Base-by-base conservation (phyloP, 2,113 vertebrate species). In the Sinosuthora webbiana region DNA sequence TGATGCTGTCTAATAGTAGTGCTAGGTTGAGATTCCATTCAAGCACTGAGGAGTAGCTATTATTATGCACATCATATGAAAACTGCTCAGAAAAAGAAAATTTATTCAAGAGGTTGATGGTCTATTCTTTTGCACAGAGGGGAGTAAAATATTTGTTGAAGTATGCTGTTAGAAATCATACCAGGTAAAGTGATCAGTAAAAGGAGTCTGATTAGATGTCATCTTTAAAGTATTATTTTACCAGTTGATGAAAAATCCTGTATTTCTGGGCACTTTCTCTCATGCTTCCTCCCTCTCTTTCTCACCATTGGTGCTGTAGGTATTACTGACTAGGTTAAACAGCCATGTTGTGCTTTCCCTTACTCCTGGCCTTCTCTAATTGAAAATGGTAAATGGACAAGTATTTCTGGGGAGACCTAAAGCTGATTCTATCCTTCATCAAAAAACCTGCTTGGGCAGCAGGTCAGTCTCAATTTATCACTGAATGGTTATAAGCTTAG, bases 391-490 rank as follows among this genome's bases (percentile, higher is more conserved):
- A 92, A 95, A 94, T 95, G 94, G 75, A 90, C 94, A 96, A 91
- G 92, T 93, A 93, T 96, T 97, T 97, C 89, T 89, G 68, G 62
- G 83, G 89, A 96, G 76, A 83, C 85, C 68, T 90, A 89, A 87
- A 97, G 55, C 89, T 93, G 89, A 90, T 94, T 78, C 92, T 97
- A 22, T 92, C 82, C 94, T 96, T 98, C 87, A 97, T 97, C 90
- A 88, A 64, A 94, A 98, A 97, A 94, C 73, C 92, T 97, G 73
- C 96, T 96, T 97, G 94, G 80, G 83, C 69, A 97, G 89, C 94
- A 96, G 90, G 87, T 96, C 89, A 84, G 95, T 97, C 93, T 96
- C 86, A 93, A 75, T 97, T 97, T 97, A 95, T 98, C 94, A 96
- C 68, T 65, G 80, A 96, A 89, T 95, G 59, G 77, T 97, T 97